Evolutionary conservation across 2,113 vertebrate species (phyloP).

Genomic region (Campylorhamphus procurvoides): DNA sequence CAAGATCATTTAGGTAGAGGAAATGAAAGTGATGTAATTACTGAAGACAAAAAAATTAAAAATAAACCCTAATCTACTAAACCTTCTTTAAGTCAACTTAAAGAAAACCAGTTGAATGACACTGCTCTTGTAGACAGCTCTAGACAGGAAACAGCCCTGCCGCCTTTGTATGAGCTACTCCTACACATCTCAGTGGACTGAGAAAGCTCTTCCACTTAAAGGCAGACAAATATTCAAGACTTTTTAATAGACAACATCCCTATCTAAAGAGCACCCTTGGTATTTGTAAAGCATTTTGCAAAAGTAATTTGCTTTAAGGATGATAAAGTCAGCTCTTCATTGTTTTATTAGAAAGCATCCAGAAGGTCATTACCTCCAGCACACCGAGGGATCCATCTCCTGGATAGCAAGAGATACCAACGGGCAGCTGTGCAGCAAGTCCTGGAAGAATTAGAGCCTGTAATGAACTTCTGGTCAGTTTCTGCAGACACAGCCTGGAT

Average conservation of each 20-base stretch:
- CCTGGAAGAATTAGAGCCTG: slow-evolving; percentile 19
- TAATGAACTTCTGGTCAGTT: slow-evolving; percentile 3
- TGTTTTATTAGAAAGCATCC: slow-evolving; percentile 56
- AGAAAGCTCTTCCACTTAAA: slow-evolving; percentile 1
- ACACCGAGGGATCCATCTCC: not conserved
- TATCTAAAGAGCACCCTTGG: slow-evolving; percentile 33
- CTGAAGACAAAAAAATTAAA: not conserved
- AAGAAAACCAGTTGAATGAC: not conserved
- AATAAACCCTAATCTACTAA: not conserved
- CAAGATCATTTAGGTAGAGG: not conserved
- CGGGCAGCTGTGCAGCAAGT: not conserved
- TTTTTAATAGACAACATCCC: slow-evolving; percentile 34
- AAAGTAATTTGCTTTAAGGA: slow-evolving; percentile 52
- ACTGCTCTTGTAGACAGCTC: not conserved
- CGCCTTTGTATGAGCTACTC: not conserved
- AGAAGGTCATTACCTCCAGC: slow-evolving; percentile 33
- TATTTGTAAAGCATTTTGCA: slow-evolving; percentile 48
- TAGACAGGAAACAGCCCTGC: not conserved
- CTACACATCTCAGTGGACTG: not conserved
- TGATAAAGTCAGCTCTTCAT: slow-evolving; percentile 37
- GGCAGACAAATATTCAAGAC: slow-evolving; percentile 18
- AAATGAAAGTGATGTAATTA: not conserved
- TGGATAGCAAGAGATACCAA: not conserved
- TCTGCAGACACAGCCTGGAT: not conserved
- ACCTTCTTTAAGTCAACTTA: not conserved